phyloP scores from a whole-genome alignment of 2,888 invertebrate genomes.

The Rhingia rostrata region DNA sequence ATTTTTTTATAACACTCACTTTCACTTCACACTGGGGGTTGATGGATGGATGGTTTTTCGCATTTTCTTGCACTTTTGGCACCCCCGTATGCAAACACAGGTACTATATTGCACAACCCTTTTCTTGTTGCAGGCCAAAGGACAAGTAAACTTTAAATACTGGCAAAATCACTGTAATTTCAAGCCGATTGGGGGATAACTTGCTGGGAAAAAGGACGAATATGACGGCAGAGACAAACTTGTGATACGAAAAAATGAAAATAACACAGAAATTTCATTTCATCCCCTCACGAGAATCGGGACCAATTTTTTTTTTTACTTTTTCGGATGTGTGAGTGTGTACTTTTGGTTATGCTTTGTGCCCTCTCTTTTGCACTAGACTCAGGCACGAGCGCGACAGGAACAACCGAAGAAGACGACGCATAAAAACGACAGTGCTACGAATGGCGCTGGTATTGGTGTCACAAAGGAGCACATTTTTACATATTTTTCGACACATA shows the following conservation, averaged over 20 bases:
- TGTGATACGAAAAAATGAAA: conserved; percentile 59
- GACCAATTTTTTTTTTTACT: background rate
- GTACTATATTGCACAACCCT: conserved; percentile 32
- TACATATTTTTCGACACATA: conserved; percentile 30
- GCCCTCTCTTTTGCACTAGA: conserved; percentile 45
- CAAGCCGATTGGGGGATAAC: conserved; percentile 45
- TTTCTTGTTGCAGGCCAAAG: conserved; percentile 23
- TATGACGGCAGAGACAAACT: conserved; percentile 36
- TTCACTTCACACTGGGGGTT: conserved; percentile 68
- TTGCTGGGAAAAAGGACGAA: conserved; percentile 52
- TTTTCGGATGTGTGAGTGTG: conserved; percentile 29
- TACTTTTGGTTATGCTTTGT: background rate
- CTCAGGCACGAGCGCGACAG: conserved; percentile 20
- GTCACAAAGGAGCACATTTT: conserved; percentile 73
- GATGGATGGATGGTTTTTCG: conserved; percentile 58
- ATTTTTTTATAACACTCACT: conserved; percentile 74
- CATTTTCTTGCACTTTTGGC: conserved; percentile 62
- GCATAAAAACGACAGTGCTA: conserved; percentile 37
- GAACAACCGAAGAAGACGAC: conserved; percentile 41
- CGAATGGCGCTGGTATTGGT: conserved; percentile 51
- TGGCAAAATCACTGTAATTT: conserved; percentile 37
- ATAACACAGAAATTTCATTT: conserved; percentile 67
- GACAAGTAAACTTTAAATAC: conserved; percentile 28
- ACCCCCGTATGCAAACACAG: conserved; percentile 52
- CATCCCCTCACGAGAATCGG: conserved; percentile 46